A percentile compares a stretch with the other conserved stretches of the same genome.
phyloP scores from a whole-genome alignment of 2,113 vertebrate genomes.

The Caracal caracal region DNA sequence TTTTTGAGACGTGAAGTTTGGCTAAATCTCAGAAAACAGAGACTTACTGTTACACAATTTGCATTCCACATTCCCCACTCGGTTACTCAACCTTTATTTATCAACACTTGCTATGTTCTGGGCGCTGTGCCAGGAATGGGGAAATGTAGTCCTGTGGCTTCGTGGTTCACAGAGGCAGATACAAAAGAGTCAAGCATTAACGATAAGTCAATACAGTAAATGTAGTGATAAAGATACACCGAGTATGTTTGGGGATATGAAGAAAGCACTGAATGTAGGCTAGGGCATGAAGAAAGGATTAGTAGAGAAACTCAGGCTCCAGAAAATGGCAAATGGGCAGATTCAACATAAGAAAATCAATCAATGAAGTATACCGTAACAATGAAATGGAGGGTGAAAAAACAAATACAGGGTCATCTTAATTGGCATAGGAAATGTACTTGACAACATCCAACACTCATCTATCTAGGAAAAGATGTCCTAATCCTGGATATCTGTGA shows the following conservation, averaged over 20 bases:
- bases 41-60: neutral
- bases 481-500: neutral
- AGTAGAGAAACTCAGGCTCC: neutral
- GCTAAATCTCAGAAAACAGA: neutral
- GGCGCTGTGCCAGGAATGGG: neutral
- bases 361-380: neutral
- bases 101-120: neutral
- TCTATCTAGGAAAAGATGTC: neutral
- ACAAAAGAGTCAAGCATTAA: neutral
- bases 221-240: neutral
- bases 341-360: neutral
- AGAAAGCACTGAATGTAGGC: neutral
- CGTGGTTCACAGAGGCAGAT: neutral
- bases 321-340: neutral
- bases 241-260: neutral
- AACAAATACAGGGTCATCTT: neutral
- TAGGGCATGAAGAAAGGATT: neutral
- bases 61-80: neutral
- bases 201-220: neutral
- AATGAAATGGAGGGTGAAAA: neutral
- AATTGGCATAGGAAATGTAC: neutral
- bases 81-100: neutral
- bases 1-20: neutral
- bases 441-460: neutral
- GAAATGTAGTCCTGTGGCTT: neutral